Percentiles rank a stretch among this genome's conserved stretches.
phyloP scores from a whole-genome alignment of 2,797 vertebrate genomes.

The Carapus acus region DNA sequence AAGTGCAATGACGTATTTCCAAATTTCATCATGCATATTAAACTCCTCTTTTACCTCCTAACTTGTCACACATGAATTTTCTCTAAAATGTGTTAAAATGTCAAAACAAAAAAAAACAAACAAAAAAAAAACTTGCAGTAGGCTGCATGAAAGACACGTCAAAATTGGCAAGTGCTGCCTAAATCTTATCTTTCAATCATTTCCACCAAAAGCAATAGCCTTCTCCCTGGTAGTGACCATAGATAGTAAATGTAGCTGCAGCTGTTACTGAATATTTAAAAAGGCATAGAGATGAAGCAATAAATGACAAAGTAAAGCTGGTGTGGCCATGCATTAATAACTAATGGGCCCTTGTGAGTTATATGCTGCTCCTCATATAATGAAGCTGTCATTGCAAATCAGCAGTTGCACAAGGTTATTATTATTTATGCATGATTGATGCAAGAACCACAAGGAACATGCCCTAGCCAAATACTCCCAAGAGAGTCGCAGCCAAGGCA shows the following conservation, averaged over 20 bases:
- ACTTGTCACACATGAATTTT: no score
- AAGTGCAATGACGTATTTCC: no score
- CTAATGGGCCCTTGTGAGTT: constrained; percentile 77
- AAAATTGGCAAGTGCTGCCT: constrained; percentile 51
- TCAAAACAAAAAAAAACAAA: no score
- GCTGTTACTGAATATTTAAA: constrained; percentile 83
- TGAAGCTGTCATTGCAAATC: constrained; percentile 85
- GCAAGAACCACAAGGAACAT: constrained; percentile 70
- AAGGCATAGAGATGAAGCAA: constrained; percentile 79
- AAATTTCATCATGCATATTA: no score
- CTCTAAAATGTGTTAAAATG: constrained; percentile 18
- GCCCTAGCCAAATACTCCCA: constrained; percentile 65
- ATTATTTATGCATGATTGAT: constrained; percentile 86
- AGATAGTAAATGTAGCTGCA: constrained; percentile 81
- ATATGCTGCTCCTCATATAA: constrained; percentile 75
- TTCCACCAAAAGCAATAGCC: constrained; percentile 58
- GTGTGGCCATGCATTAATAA: constrained; percentile 79
- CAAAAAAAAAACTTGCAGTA: no score
- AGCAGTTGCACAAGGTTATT: constrained; percentile 80
- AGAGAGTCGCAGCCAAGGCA: constrained; percentile 66
- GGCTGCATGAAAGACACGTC: no score
- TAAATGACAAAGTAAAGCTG: constrained; percentile 84
- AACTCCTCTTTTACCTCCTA: no score
- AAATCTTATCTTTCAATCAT: constrained; percentile 59
- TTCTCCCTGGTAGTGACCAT: constrained; percentile 63